Evolutionary conservation across 2,888 invertebrate species (phyloP).

Genomic region (Folsomia candida): DNA sequence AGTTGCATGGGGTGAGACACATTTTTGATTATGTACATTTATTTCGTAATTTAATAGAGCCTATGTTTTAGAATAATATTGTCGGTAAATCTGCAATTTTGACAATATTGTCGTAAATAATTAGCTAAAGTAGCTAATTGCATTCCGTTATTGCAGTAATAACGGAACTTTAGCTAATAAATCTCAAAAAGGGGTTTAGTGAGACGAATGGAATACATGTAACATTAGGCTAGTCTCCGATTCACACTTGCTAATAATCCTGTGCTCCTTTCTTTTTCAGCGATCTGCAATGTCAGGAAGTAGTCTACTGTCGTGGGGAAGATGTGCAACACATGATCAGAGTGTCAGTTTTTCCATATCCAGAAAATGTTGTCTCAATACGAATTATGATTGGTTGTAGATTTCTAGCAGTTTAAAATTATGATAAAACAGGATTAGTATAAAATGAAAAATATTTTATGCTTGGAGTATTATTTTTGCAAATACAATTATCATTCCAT

Average conservation of each 20-base stretch:
- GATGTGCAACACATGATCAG: conserved; percentile 29
- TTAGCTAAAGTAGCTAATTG: too few species aligned
- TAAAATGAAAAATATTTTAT: too few species aligned
- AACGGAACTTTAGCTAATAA: too few species aligned
- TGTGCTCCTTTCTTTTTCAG: conserved; percentile 15
- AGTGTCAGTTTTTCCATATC: conserved; percentile 36
- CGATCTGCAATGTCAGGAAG: conserved; percentile 25
- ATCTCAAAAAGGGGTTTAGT: too few species aligned
- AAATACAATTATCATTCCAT: too few species aligned
- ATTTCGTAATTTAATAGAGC: background rate
- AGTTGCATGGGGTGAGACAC: background rate
- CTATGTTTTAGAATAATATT: too few species aligned
- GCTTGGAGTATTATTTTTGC: too few species aligned
- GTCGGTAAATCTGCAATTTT: background rate
- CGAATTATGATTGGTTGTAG: conserved; percentile 36
- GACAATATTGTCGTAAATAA: background rate
- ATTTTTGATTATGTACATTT: background rate
- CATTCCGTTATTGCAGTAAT: too few species aligned
- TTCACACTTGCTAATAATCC: too few species aligned
- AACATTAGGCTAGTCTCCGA: too few species aligned
- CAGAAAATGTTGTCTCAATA: conserved; percentile 34
- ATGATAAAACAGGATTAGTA: too few species aligned
- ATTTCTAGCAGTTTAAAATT: conserved; percentile 23
- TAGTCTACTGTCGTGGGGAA: conserved; percentile 34
- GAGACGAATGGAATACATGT: too few species aligned